Base-by-base conservation (phyloP, 2,888 invertebrate genomes). In the Choristoneura rosaceana region DNA sequence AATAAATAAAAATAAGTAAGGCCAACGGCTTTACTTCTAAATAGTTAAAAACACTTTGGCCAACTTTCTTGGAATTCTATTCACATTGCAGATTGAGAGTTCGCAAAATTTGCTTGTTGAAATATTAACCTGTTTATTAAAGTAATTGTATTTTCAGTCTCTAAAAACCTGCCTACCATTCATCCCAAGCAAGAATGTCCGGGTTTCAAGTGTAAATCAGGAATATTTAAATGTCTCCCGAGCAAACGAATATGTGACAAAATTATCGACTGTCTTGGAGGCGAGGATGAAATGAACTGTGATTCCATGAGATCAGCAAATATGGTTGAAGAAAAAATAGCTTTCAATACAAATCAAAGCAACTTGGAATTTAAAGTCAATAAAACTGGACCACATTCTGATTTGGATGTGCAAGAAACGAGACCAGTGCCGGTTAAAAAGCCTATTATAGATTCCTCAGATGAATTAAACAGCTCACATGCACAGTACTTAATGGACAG, bases 201-300 rank as follows among this genome's bases (percentile, higher is more conserved):
- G 0, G 97, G 97, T 0, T 96, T 96, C 80, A 93, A 93, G 73
- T 98, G 98, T 82, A 90, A 95, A 74, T 95, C 95, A 81, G 96
- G 96, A 58, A 94, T 96, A 47, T 92, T 94, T 9, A 96, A 95
- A 83, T 98, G 98, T 84, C 90, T 98, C 25, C 94, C 96, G 0
- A 92, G 90, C 43, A 95, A 94, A 76, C 90, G 95, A 76, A 95
- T 95, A 67, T 98, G 98, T 87, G 96, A 98, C 83, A 95, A 95
- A 80, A 91, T 95, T 55, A 95, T 97, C 0, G 96, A 98, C 82
- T 98, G 98, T 81, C 89, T 98, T 38, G 94, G 96, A 55, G 97
- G 96, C 25, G 98, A 98, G 88, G 98, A 98, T 88, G 98, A 98
- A 93, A 86, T 95, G 0, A 94, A 96, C 66, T 98, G 98, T 82